Evolutionary conservation across 2,113 vertebrate species (phyloP), one percentile per base, ranked within the genome.

Genomic region (Stigmatopora argus): DNA sequence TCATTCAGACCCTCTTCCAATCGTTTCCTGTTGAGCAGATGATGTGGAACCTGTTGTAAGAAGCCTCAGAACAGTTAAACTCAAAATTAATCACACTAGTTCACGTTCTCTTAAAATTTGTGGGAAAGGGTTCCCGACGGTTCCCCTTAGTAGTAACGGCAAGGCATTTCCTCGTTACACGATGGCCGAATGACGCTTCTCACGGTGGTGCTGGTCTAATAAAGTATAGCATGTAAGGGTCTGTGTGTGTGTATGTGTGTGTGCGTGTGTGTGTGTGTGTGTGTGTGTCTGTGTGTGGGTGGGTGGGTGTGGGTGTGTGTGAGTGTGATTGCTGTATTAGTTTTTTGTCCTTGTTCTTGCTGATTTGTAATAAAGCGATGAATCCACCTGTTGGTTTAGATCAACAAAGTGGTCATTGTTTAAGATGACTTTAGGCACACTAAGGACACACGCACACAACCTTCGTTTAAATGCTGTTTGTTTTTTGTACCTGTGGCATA

Each of bases 331-430:
- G 76, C 83, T 86, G 83, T 89, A 74, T 89, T 87, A 85, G 83
- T 81, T 77, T 83, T 83, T 84, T 86, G 85, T 85, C 79, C 68
- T 82, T 77, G 79, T 80, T 82, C 71, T 80, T 83, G 83, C 78
- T 84, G 78, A 85, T 85, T 89, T 87, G 82, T 86, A 85, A 87
- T 87, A 88, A 88, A 87, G 81, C 75, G 78, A 85, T 81, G 67
- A 81, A 82, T 84, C 80, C 84, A 80, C 76, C 66, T 48, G 46
- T 56, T 56, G 53, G 53, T 82, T 85, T 84, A 79, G 79, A 73
- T 85, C 86, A 84, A 87, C 77, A 79, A 83, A 73, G 64, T 75
- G 77, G 83, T 89, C 85, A 84, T 87, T 87, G 84, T 89, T 89
- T 80, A 85, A 86, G 78, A 89, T 88, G 83, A 88, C 85, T 72